phyloP scores from a whole-genome alignment of 2,797 vertebrate species.

The Botia kubotai region DNA sequence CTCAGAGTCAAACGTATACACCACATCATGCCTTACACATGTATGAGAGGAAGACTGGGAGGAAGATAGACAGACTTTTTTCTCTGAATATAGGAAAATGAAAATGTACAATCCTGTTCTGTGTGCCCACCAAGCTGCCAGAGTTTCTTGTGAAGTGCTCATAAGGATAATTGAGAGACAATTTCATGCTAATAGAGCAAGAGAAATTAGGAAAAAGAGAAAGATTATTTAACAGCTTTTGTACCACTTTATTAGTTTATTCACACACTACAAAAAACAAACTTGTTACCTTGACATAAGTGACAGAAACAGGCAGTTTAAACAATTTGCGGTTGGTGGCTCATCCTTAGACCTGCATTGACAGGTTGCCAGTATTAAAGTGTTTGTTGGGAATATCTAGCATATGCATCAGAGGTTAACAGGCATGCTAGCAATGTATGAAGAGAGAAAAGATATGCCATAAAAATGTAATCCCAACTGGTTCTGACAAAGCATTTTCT shows the following conservation, averaged over 20 bases:
- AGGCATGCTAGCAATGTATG: background rate
- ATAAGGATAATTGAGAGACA: background rate
- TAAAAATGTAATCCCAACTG: background rate
- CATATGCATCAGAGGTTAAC: background rate
- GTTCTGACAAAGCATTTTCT: background rate
- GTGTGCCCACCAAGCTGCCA: background rate
- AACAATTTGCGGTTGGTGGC: too few relatives aligned
- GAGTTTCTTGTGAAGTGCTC: background rate
- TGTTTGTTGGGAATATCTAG: background rate
- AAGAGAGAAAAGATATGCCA: background rate
- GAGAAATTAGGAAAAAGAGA: background rate
- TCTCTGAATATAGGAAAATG: slow-evolving; percentile 13
- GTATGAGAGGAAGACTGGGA: background rate
- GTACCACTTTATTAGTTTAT: too few relatives aligned
- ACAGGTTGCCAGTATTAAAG: background rate
- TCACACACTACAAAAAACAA: too few relatives aligned
- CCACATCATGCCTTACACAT: background rate
- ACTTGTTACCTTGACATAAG: too few relatives aligned
- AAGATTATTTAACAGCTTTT: too few relatives aligned
- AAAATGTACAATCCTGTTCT: background rate
- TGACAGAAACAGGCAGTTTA: too few relatives aligned
- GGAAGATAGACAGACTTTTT: background rate
- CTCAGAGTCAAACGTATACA: slow-evolving; percentile 13
- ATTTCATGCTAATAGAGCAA: background rate
- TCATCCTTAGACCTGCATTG: too few relatives aligned